Conservation (phyloP, 2,113 vertebrate genomes). For the Orthochromis malagaraziensis region DNA sequence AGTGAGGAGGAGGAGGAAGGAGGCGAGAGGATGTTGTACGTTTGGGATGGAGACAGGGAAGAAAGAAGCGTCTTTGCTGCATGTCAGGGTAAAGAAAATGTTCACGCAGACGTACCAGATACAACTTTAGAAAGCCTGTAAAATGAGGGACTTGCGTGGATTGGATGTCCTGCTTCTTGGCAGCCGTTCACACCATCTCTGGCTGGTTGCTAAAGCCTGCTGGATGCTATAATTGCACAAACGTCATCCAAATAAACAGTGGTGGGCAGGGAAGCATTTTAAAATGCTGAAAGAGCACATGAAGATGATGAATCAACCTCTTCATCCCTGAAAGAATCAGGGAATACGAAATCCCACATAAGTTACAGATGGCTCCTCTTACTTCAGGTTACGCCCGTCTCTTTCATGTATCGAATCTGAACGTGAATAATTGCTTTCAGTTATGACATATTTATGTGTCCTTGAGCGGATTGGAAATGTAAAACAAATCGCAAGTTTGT, state of each 20-base stretch:
- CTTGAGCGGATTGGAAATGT: neutral
- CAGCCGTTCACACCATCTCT: neutral
- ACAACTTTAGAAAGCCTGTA: conserved; percentile 12
- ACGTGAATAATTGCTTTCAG: neutral
- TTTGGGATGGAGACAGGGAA: conserved; percentile 10
- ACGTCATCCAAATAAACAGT: conserved; percentile 28
- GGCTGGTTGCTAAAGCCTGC: neutral
- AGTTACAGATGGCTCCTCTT: neutral
- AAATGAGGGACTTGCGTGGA: conserved; percentile 6
- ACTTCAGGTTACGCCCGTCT: conserved; percentile 12
- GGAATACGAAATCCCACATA: neutral
- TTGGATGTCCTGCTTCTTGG: conserved; percentile 1
- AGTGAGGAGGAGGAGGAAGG: neutral
- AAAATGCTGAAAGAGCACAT: neutral
- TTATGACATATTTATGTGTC: neutral
- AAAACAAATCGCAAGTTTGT: neutral
- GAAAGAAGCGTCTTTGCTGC: neutral
- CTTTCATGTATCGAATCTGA: neutral
- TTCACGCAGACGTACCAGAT: neutral
- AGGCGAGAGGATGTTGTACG: conserved; percentile 23
- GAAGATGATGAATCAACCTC: neutral
- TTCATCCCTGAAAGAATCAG: neutral
- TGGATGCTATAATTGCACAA: conserved; percentile 11
- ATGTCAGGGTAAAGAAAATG: neutral
- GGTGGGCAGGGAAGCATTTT: conserved; percentile 14